Evolutionary conservation across 2,113 vertebrate genomes (phyloP).

Genomic region (Aix galericulata): DNA sequence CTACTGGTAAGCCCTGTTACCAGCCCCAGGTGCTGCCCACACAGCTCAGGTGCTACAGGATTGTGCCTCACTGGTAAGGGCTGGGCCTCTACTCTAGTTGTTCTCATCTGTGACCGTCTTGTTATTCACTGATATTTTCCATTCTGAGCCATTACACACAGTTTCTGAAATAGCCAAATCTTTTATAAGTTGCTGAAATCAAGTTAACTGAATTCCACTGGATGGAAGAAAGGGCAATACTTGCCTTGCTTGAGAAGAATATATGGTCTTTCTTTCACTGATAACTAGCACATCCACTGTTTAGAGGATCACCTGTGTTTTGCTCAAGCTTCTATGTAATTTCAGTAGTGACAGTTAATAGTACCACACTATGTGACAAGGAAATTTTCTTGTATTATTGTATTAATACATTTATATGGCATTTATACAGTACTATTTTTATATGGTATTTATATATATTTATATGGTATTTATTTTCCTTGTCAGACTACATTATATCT

Average conservation of each 20-base stretch:
- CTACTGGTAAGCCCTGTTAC: not conserved
- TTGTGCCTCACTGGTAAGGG: fast-evolving
- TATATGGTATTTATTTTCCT: not conserved
- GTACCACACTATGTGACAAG: not conserved
- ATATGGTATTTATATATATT: not conserved
- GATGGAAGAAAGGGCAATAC: not conserved
- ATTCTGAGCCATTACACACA: not conserved
- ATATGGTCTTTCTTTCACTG: not conserved
- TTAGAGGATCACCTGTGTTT: not conserved
- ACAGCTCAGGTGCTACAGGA: not conserved
- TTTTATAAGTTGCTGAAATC: not conserved
- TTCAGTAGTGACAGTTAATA: not conserved
- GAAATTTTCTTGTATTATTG: too few species aligned
- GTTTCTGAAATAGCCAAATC: not conserved
- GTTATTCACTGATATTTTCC: not conserved
- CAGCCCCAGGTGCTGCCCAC: not conserved
- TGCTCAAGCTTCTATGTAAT: not conserved
- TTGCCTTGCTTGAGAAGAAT: not conserved
- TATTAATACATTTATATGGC: not conserved
- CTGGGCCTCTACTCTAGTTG: too few species aligned
- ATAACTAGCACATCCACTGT: not conserved
- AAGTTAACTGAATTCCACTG: not conserved
- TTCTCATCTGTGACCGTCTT: not conserved
- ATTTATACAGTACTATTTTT: not conserved
- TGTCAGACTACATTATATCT: not conserved